These are phyloP conservation scores for Platysteira castanea DNA, from an alignment of 2,113 vertebrate genomes.

Conservation along the genomic window DNA sequence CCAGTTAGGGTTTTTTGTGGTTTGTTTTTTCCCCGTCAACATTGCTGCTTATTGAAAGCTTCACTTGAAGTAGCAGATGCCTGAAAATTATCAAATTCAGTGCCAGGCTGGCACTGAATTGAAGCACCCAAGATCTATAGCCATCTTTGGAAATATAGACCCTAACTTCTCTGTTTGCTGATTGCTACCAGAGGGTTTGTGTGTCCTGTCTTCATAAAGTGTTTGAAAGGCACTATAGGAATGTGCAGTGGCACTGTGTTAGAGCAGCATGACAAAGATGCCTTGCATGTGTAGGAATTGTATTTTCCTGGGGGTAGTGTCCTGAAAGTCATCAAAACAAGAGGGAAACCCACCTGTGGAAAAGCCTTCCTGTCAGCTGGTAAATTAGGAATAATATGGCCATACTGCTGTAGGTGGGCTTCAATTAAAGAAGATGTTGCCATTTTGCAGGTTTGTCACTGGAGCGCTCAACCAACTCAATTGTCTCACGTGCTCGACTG, in stretches of 20 bases:
- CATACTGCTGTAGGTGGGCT: neutral
- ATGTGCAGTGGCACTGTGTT: neutral
- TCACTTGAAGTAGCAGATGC: neutral
- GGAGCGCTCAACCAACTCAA: slow-evolving; percentile 85
- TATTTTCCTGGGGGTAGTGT: neutral
- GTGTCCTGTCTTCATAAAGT: neutral
- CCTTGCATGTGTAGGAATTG: neutral
- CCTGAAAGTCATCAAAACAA: neutral
- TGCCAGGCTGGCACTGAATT: neutral
- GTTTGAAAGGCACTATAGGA: neutral
- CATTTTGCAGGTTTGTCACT: slow-evolving; percentile 86
- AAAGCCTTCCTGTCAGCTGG: neutral
- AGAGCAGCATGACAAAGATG: neutral
- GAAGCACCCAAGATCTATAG: neutral
- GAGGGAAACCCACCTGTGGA: neutral
- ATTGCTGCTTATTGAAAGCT: neutral
- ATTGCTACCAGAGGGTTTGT: neutral
- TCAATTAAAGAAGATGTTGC: neutral
- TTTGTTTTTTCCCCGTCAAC: neutral
- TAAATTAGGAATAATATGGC: neutral
- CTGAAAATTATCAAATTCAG: neutral
- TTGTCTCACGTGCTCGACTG: slow-evolving; percentile 85
- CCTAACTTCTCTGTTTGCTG: neutral
- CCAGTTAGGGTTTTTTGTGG: neutral
- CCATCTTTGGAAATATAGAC: accelerated